Conservation (phyloP, 2,888 invertebrate genomes). For the Xestia c-nigrum region DNA sequence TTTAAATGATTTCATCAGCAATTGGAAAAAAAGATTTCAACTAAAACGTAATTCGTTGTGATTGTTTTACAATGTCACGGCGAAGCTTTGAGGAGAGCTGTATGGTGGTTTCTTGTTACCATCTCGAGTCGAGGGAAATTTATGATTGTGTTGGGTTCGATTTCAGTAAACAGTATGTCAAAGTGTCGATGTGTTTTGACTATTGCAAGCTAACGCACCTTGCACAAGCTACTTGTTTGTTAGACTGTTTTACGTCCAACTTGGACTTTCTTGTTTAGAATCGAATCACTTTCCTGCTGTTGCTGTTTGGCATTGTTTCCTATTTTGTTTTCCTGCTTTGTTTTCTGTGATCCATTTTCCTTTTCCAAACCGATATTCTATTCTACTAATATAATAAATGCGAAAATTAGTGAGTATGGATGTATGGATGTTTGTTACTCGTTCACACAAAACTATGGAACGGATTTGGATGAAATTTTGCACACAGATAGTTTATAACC, state of each 20-base stretch:
- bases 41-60: constrained; percentile 48
- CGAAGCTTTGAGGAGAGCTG: constrained; percentile 40
- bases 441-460: no score
- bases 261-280: neutral
- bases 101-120: constrained; percentile 47
- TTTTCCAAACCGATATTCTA: neutral
- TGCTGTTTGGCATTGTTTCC: neutral
- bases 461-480: no score
- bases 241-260: neutral
- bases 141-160: constrained; percentile 45
- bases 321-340: neutral
- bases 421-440: no score
- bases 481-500: no score
- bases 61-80: constrained; percentile 53
- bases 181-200: constrained; percentile 43
- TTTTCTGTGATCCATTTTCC: neutral
- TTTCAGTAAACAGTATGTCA: constrained; percentile 42
- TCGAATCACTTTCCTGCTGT: neutral
- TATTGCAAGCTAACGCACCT: neutral
- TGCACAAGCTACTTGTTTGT: neutral
- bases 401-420: neutral
- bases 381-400: neutral
- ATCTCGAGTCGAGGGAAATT: constrained; percentile 40
- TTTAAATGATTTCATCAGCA: neutral
- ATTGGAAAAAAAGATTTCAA: neutral